Percentiles rank a stretch among this genome's conserved stretches.
These are phyloP conservation scores for Capreolus pygargus DNA, from an alignment of 2,113 vertebrate species.

Conservation along the genomic window DNA sequence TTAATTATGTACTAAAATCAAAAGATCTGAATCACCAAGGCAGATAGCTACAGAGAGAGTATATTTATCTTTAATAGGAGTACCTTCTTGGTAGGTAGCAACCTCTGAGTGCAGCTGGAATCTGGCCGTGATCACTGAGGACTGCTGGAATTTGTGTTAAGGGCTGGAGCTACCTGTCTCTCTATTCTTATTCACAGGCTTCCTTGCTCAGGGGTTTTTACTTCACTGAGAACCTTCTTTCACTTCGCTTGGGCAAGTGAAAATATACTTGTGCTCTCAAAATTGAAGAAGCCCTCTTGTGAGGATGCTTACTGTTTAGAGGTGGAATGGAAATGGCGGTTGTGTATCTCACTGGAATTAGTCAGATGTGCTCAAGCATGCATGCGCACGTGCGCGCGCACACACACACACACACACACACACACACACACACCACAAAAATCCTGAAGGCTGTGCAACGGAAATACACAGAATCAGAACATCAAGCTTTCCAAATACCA, in stretches of 20 bases:
- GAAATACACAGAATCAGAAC: not conserved
- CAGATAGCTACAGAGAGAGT: not conserved
- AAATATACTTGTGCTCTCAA: not conserved
- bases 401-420: fast-evolving
- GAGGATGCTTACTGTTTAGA: not conserved
- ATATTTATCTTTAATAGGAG: not conserved
- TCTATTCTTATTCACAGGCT: not conserved
- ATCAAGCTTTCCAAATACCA: not conserved
- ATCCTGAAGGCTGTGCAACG: not conserved
- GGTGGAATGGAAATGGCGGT: not conserved
- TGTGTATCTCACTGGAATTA: not conserved
- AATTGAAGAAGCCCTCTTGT: not conserved
- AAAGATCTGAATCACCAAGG: not conserved
- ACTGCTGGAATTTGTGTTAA: not conserved
- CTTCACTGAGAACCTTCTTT: not conserved
- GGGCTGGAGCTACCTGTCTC: not conserved
- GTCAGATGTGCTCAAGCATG: not conserved
- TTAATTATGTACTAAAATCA: not conserved
- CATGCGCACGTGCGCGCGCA: fast-evolving
- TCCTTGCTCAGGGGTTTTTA: not conserved
- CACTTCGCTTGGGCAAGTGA: not conserved
- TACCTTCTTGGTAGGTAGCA: not conserved
- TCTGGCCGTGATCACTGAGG: not conserved
- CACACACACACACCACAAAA: not conserved
- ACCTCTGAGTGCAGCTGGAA: not conserved